Base-by-base conservation (phyloP, 2,797 vertebrate genomes). In the Philypnodon macrostomus region DNA sequence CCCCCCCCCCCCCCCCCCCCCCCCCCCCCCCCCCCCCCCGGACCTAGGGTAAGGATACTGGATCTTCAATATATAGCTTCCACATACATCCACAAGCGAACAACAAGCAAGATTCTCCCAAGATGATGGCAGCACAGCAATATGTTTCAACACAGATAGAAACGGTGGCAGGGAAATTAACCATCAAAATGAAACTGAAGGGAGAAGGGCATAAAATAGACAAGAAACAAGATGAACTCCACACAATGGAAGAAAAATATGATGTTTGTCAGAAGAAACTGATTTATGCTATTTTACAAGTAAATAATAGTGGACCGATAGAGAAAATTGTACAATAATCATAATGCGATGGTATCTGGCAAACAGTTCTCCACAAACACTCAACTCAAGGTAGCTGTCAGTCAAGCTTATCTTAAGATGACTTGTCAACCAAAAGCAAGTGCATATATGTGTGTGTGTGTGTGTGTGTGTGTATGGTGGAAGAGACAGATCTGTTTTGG, bases 341-440 rank as follows among this genome's bases (percentile, higher is more conserved):
- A 66, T 61, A 71, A 39, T 49, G 53, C 42, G 52, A 52, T 8
- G 47, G 64, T 78, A 76, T 82, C 72, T 61, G 8, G 23, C 7
- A 51, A 55, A 70, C 58, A 12, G 60, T 72, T 70, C 64, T 63
- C 71, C 65, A 74, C 85, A n/a, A n/a, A n/a, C n/a, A n/a, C n/a
- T n/a, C n/a, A 80, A 84, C 86, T 85, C 83, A 86, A 79, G 70
- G 80, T 19, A 79, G 72, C 85, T 86, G 88, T 83, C 88, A 87
- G 73, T 91, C 88, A 86, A 32, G 67, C 86, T 88, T 89, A 90
- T 89, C 87, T 79, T 70, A n/a, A 82, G 84, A 86, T 80, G 84
- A 86, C 84, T 86, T 80, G 84, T 83, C 84, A 86, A 80, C 80
- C 80, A 77, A n/a, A n/a, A 75, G 81, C 56, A 65, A 85, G 76